Evolutionary conservation across 37 sponge, comb jelly and placozoan species (phyloP).

Genomic region (Petrosia ficiformis): DNA sequence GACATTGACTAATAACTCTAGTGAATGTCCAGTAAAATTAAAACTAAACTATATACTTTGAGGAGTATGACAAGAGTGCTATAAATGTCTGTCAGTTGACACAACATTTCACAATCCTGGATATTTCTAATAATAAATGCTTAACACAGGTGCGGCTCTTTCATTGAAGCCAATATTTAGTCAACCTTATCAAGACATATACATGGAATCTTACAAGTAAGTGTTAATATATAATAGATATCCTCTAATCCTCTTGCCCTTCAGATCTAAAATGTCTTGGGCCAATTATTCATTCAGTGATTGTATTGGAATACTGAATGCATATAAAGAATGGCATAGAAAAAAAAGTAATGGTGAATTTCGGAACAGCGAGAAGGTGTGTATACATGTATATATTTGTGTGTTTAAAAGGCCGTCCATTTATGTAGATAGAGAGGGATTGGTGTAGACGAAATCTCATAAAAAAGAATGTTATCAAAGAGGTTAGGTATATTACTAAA

Average conservation of each 20-base stretch:
- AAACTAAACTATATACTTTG: too few species aligned
- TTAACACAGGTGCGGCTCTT: constrained; percentile 1
- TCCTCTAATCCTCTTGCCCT: not conserved
- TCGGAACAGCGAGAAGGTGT: not conserved
- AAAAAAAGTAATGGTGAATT: constrained; percentile 19
- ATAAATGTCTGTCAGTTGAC: not conserved
- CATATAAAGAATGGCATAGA: constrained; percentile 71
- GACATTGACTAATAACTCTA: too few species aligned
- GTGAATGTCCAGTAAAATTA: too few species aligned
- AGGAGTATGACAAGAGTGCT: too few species aligned
- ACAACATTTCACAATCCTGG: not conserved
- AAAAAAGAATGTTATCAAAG: constrained; percentile 40
- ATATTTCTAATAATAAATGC: constrained; percentile 1
- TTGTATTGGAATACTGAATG: constrained; percentile 80
- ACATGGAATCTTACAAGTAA: not conserved
- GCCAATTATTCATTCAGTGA: constrained; percentile 69
- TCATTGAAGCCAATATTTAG: not conserved
- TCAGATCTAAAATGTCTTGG: constrained; percentile 77
- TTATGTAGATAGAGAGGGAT: constrained; percentile 25
- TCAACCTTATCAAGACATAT: not conserved
- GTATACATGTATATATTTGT: not conserved
- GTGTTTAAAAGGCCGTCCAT: not conserved
- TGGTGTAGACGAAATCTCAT: constrained; percentile 73
- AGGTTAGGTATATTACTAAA: not conserved
- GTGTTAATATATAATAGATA: not conserved